Conservation (phyloP, 2,113 vertebrate genomes). For the Phaethon lepturus region DNA sequence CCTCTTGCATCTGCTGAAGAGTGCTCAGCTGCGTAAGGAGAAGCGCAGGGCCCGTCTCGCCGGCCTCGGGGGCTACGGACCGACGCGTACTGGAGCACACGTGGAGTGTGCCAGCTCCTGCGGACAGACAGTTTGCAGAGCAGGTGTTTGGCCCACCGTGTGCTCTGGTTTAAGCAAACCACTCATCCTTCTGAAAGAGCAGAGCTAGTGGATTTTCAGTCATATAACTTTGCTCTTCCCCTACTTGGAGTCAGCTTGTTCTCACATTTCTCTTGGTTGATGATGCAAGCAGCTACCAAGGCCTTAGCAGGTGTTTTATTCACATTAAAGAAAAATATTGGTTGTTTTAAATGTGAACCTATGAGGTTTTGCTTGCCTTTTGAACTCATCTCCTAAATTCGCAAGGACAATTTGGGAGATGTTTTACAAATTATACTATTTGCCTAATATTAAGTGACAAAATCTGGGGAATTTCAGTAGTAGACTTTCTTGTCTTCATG, state of each 20-base stretch:
- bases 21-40: neutral
- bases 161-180: neutral
- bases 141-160: neutral
- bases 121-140: neutral
- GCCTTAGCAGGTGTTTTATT: neutral
- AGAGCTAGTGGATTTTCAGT: neutral
- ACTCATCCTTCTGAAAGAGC: neutral
- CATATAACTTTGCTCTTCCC: neutral
- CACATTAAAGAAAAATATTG: neutral
- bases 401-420: neutral
- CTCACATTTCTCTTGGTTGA: neutral
- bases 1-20: neutral
- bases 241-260: too few relatives aligned
- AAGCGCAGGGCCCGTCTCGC: rapidly evolving
- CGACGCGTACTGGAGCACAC: neutral
- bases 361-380: neutral
- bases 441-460: neutral
- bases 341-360: neutral
- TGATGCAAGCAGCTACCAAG: neutral
- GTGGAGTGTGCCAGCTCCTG: neutral
- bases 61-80: neutral
- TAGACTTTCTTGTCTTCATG: neutral
- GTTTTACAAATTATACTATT: neutral
- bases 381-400: neutral
- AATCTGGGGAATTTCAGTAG: neutral